Percentiles rank a stretch among this genome's conserved stretches.
phyloP scores from a whole-genome alignment of 2,888 invertebrate genomes.

The Himalopsyche tibetana region DNA sequence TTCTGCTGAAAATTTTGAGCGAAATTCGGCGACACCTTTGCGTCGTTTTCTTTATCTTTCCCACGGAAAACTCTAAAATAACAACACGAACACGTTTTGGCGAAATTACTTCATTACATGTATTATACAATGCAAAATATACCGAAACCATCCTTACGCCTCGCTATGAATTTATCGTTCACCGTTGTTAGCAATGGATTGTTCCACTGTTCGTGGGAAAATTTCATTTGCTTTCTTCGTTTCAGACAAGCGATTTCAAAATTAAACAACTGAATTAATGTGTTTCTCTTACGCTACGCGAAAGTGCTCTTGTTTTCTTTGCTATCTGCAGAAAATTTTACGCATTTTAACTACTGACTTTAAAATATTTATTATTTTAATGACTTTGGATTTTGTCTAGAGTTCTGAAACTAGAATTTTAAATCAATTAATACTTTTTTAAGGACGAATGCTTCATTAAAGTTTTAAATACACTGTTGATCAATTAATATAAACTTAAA shows the following conservation, averaged over 20 bases:
- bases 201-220: slow-evolving; percentile 9
- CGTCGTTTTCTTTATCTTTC: slow-evolving; percentile 54
- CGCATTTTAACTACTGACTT: too few species aligned
- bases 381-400: too few species aligned
- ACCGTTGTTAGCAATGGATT: slow-evolving; percentile 25
- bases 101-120: slow-evolving; percentile 50
- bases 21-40: slow-evolving; percentile 1
- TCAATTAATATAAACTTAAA: too few species aligned
- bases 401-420: too few species aligned
- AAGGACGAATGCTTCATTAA: too few species aligned
- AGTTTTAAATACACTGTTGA: too few species aligned
- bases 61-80: slow-evolving; percentile 38
- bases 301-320: too few species aligned
- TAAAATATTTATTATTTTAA: too few species aligned
- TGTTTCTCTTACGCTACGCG: not conserved
- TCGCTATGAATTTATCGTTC: slow-evolving; percentile 53
- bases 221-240: slow-evolving; percentile 46
- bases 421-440: too few species aligned
- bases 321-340: too few species aligned
- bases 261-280: slow-evolving; percentile 55
- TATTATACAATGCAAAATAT: slow-evolving; percentile 46
- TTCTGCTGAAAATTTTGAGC: not conserved
- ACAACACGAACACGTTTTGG: slow-evolving; percentile 51
- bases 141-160: slow-evolving; percentile 34
- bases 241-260: slow-evolving; percentile 49